phyloP scores from a whole-genome alignment of 2,113 vertebrate species.

The Pteronura brasiliensis region DNA sequence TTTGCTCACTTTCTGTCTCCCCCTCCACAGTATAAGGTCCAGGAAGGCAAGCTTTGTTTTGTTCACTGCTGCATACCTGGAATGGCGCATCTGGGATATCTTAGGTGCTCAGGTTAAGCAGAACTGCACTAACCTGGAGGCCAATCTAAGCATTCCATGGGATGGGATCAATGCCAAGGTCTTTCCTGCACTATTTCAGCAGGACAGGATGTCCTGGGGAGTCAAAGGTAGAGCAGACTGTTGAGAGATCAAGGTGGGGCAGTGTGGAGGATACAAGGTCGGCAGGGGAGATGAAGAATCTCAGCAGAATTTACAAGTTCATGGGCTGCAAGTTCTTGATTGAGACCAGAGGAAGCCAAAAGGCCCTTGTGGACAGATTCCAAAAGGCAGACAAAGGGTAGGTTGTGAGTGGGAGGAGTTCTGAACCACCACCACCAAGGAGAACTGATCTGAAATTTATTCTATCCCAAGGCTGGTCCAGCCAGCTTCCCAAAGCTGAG shows the following conservation, averaged over 20 bases:
- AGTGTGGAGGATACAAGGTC: rapidly evolving
- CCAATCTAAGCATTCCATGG: background rate
- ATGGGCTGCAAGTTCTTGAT: background rate
- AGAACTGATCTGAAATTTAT: background rate
- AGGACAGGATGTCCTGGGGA: background rate
- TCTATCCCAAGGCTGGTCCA: background rate
- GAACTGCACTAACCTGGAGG: background rate
- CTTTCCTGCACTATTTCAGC: background rate
- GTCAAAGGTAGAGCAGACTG: background rate
- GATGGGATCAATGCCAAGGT: background rate
- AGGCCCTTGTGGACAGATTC: background rate
- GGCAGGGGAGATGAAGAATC: background rate
- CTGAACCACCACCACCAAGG: too few relatives aligned
- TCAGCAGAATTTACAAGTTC: background rate
- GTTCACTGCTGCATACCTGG: rapidly evolving
- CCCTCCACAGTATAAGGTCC: background rate
- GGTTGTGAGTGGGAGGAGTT: background rate
- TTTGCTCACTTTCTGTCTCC: background rate
- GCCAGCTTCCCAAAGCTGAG: background rate
- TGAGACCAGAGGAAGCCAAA: background rate
- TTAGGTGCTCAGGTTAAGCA: background rate
- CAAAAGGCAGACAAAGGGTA: background rate
- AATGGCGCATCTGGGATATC: background rate
- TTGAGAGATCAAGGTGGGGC: background rate
- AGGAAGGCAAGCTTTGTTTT: background rate